Conservation (phyloP, 2,888 invertebrate genomes). For the Lapara coniferarum region DNA sequence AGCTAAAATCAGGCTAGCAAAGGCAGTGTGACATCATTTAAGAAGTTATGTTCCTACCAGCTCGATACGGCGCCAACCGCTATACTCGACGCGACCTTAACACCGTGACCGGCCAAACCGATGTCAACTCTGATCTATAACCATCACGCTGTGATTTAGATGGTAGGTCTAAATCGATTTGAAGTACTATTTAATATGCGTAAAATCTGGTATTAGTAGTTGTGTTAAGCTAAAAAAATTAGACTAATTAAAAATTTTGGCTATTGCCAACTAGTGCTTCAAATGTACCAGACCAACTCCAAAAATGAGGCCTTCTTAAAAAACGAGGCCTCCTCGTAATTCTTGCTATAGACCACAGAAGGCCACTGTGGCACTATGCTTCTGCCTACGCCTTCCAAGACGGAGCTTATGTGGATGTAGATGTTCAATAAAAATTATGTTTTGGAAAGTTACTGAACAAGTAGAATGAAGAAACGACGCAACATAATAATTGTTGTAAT, state of each 20-base stretch:
- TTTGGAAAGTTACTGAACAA: not conserved
- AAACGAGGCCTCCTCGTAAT: too few relatives aligned
- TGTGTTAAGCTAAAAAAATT: too few relatives aligned
- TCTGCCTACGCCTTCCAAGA: too few relatives aligned
- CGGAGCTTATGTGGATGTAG: too few relatives aligned
- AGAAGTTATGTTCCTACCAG: not conserved
- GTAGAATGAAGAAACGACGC: conserved; percentile 4
- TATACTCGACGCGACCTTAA: conserved; percentile 3
- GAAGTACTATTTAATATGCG: too few relatives aligned
- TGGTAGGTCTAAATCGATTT: not conserved
- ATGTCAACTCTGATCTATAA: not conserved
- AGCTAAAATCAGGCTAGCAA: not conserved
- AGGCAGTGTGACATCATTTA: not conserved
- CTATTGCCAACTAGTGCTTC: too few relatives aligned
- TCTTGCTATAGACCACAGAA: too few relatives aligned
- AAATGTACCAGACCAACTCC: too few relatives aligned
- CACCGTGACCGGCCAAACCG: conserved; percentile 10
- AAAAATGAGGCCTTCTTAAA: too few relatives aligned
- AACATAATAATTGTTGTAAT: not conserved
- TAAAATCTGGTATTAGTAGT: too few relatives aligned
- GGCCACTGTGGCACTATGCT: too few relatives aligned
- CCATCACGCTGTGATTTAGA: not conserved
- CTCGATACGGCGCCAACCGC: conserved; percentile 1
- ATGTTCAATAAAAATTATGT: not conserved
- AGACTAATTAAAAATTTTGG: too few relatives aligned